Percentiles rank a stretch among this genome's conserved stretches.
These are phyloP conservation scores for Carettochelys insculpta DNA, from an alignment of 2,113 vertebrate species.

Conservation along the genomic window DNA sequence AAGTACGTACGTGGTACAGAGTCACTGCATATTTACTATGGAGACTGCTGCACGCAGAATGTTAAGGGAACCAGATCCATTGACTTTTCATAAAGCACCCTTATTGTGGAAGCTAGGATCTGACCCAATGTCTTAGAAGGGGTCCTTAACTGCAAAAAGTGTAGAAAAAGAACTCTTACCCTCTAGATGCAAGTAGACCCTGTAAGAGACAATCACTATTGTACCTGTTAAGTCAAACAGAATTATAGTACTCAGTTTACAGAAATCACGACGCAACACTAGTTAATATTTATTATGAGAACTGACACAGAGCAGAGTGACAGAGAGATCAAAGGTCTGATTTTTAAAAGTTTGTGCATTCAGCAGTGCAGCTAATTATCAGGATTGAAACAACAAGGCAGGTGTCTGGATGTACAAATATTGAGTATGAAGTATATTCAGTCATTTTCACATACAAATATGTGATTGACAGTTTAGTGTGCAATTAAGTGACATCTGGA, in stretches of 20 bases:
- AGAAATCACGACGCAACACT: background rate
- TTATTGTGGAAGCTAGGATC: background rate
- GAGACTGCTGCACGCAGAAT: background rate
- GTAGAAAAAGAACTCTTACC: background rate
- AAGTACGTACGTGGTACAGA: background rate
- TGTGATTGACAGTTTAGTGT: background rate
- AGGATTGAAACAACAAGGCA: background rate
- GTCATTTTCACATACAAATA: background rate
- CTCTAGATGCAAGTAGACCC: background rate
- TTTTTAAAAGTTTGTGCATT: background rate
- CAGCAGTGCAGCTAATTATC: background rate
- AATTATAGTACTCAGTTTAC: background rate
- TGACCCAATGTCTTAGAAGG: rapidly evolving
- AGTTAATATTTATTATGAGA: background rate
- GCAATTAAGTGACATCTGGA: background rate
- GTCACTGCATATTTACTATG: background rate
- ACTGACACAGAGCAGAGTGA: background rate
- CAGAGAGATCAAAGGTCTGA: background rate
- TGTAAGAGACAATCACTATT: background rate
- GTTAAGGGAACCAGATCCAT: background rate
- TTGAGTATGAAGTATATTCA: background rate
- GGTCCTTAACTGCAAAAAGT: background rate
- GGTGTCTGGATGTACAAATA: background rate
- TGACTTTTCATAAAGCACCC: background rate
- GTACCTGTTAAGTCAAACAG: background rate